These are phyloP conservation scores for Alethe castanea DNA, from an alignment of 2,113 vertebrate species.

Conservation along the genomic window DNA sequence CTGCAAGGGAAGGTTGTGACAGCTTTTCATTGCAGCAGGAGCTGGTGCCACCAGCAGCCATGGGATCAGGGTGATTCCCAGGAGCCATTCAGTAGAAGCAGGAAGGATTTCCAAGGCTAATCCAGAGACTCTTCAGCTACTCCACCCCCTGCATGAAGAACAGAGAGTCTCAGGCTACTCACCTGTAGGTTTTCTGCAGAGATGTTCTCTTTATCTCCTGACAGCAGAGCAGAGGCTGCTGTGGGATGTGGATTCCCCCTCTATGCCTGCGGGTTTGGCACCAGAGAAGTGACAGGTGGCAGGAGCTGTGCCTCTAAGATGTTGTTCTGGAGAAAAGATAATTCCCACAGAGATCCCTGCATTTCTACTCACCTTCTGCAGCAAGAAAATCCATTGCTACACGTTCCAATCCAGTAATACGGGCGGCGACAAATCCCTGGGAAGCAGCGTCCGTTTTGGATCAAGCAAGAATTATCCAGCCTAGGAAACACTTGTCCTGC, in stretches of 20 bases:
- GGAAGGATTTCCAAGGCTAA: not conserved
- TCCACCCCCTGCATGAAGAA: not conserved
- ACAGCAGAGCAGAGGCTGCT: not conserved
- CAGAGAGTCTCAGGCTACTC: not conserved
- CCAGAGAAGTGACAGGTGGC: not conserved
- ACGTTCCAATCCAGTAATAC: not conserved
- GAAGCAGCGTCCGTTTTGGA: accelerated
- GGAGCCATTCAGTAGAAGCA: not conserved
- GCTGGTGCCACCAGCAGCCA: accelerated
- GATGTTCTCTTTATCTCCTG: not conserved
- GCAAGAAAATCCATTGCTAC: not conserved
- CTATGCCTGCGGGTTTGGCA: not conserved
- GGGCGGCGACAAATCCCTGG: not conserved
- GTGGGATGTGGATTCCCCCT: accelerated
- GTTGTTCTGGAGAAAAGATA: not conserved
- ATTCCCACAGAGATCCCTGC: not conserved
- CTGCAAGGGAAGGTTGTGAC: not conserved
- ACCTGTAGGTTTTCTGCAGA: not conserved
- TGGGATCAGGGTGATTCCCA: not conserved
- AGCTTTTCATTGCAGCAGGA: not conserved
- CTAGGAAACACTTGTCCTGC: not conserved
- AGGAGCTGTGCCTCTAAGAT: not conserved
- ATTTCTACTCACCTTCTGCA: not conserved
- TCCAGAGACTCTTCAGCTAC: accelerated
- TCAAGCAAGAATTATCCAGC: accelerated